Base-by-base conservation (phyloP, 2,888 invertebrate species). In the Hypena proboscidalis region DNA sequence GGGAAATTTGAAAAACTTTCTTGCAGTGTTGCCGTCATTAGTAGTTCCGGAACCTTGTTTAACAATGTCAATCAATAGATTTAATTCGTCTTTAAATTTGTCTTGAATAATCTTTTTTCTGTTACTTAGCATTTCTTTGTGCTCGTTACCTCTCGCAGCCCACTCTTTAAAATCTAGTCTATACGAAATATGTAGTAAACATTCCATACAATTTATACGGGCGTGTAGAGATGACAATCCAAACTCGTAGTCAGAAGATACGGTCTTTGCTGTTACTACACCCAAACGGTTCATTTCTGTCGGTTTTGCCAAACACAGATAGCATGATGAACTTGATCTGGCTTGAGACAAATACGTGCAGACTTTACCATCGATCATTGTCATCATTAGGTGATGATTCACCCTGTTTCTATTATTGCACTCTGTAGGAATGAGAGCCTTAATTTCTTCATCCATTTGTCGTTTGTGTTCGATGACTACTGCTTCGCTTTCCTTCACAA, bases 11-110 rank as follows among this genome's bases (percentile, higher is more conserved):
- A 23, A 34, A 41, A 44, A 54, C 8, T 13, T 32, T 25, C 39
- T 36, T 3, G 36, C 29, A 2, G 39, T 36, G 6, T 48, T 38
- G 1, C 37, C 30, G 11, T 48, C 42, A 20, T 48, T 48, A 0
- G 35, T 48, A 2, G 39, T 48, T 7, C 48, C 48, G 0, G 36
- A 21, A 4, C 39, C 42, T 19, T 48, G 39, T 11, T 48, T 42
- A 0, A 43, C 48, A 5, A 39, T 32, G 7, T 43, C 39, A 14
- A 48, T 29, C 19, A 30, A 47, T 23, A 50, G 15, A 15, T 22
- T 22, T 3, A 33, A 10, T n/a, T 41, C 23, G 19, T 11, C 14
- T 41, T 41, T 41, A 11, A 29, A 41, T 13, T 14, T 9, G 23
- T 30, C 9, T 33, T 35, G 30, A 1, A 35, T 19, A 10, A 21